Evolutionary conservation across 2,113 vertebrate species (phyloP).

Genomic region (Hypocryptadius cinnamomeus): DNA sequence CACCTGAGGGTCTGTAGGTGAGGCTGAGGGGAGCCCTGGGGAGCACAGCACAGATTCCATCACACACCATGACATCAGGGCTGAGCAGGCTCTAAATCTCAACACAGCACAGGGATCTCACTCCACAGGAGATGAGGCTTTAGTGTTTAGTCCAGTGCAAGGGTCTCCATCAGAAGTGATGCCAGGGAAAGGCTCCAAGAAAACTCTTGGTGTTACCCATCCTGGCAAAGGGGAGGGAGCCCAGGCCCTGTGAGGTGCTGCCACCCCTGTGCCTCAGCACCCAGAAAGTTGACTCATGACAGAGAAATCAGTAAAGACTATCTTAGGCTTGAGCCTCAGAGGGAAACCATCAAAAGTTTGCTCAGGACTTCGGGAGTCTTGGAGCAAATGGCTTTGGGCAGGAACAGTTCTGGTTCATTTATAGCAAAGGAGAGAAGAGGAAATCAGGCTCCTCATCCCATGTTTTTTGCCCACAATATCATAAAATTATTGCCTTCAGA

Average conservation of each 20-base stretch:
- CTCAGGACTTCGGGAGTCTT: background rate
- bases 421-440: background rate
- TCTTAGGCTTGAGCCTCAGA: background rate
- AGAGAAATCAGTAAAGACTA: background rate
- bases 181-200: background rate
- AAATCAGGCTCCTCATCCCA: background rate
- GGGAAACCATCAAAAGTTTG: background rate
- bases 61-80: background rate
- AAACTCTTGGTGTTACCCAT: background rate
- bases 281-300: background rate
- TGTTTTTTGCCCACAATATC: background rate
- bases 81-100: conserved; percentile 8
- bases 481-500: background rate
- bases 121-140: background rate
- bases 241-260: background rate
- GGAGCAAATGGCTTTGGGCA: accelerated
- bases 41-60: background rate
- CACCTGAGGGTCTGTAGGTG: background rate
- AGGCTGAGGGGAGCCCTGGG: background rate
- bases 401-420: background rate
- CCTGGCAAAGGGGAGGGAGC: background rate
- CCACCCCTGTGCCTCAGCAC: background rate
- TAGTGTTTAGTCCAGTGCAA: background rate
- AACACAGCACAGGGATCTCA: background rate
- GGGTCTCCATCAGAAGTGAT: background rate